Percentiles rank a stretch among this genome's conserved stretches.
phyloP scores from a whole-genome alignment of 1,140 invertebrate species.

The Lasioglossum baleicum region DNA sequence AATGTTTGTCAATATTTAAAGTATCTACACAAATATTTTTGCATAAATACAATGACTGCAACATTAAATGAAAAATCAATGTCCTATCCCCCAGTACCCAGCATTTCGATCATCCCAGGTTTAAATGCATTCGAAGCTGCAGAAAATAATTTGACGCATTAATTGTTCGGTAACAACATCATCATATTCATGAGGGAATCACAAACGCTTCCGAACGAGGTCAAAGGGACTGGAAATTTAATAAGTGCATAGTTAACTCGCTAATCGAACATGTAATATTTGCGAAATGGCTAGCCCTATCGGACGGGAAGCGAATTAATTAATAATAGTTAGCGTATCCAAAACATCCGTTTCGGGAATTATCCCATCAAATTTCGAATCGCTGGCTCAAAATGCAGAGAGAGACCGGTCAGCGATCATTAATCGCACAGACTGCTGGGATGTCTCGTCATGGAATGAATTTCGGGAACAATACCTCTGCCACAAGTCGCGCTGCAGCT shows the following conservation, averaged over 20 bases:
- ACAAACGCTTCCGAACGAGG: too few species aligned
- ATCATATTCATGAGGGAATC: too few species aligned
- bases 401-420: constrained; percentile 1
- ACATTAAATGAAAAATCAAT: too few species aligned
- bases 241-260: too few species aligned
- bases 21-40: too few species aligned
- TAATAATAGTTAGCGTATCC: constrained; percentile 5
- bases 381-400: background rate
- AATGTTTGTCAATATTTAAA: too few species aligned
- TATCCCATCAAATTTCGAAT: constrained; percentile 32
- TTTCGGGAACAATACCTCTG: constrained; percentile 83
- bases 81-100: too few species aligned
- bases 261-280: background rate
- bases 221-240: background rate
- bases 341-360: constrained; percentile 2
- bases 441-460: background rate
- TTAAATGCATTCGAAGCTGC: too few species aligned
- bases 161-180: too few species aligned
- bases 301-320: constrained; percentile 9
- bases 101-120: too few species aligned
- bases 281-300: background rate
- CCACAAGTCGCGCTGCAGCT: constrained; percentile 92
- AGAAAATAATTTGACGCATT: too few species aligned
- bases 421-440: background rate
- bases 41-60: too few species aligned